A percentile compares a stretch with the other conserved stretches of the same genome.
Evolutionary conservation across 2,797 vertebrate genomes (phyloP).

Genomic region (Amblyopsis hoosieri): DNA sequence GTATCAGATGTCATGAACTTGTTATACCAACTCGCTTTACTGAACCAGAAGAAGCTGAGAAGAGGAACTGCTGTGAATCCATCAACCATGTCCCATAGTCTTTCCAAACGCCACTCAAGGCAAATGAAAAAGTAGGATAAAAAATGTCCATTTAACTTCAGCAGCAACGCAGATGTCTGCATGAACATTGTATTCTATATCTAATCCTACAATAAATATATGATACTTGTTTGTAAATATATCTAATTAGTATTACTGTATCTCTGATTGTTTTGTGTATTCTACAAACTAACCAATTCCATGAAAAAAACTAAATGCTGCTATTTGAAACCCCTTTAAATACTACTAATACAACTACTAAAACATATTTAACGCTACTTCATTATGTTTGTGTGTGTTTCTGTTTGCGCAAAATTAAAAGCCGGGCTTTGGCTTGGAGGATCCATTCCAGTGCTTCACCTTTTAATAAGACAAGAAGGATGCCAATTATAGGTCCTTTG

Average conservation of each 20-base stretch:
- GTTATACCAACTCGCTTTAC: constrained; percentile 66
- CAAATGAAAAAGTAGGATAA: constrained; percentile 20
- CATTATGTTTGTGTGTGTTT: constrained; percentile 35
- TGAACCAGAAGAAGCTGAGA: constrained; percentile 59
- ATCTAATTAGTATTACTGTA: too few relatives aligned
- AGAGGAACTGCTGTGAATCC: constrained; percentile 43
- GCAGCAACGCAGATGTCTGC: too few relatives aligned
- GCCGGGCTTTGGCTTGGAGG: constrained; percentile 47
- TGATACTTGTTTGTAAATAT: too few relatives aligned
- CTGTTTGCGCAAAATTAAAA: constrained; percentile 67
- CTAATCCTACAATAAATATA: too few relatives aligned
- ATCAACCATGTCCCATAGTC: constrained; percentile 43
- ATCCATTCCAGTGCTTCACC: constrained; percentile 65
- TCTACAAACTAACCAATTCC: too few relatives aligned
- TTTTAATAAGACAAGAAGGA: constrained; percentile 83
- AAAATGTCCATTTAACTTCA: constrained; percentile 9
- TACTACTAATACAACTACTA: constrained; percentile 3
- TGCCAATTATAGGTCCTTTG: constrained; percentile 80
- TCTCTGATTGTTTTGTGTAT: too few relatives aligned
- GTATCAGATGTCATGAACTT: constrained; percentile 60
- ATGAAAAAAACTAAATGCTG: too few relatives aligned
- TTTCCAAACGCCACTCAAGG: constrained; percentile 39
- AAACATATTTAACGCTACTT: constrained; percentile 19
- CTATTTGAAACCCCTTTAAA: constrained; percentile 23
- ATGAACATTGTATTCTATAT: too few relatives aligned